Evolutionary conservation across 53 echinoderm and acorn worm genomes (phyloP).

Genomic region (Henricia sp.): DNA sequence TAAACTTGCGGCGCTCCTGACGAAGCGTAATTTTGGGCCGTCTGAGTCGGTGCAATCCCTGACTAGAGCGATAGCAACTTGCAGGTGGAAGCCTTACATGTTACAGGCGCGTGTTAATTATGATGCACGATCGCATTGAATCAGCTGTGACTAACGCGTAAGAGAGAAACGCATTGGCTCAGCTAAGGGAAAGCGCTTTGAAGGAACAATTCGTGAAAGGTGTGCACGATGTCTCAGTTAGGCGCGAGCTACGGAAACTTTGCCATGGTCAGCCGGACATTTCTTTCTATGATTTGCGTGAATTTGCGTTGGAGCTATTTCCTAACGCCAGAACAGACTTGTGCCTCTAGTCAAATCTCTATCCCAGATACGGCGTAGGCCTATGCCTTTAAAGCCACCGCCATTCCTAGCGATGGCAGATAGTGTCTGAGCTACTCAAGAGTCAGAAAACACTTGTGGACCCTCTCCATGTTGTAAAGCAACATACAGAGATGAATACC

Average conservation of each 20-base stretch:
- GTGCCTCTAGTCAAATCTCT: neutral
- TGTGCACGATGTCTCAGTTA: slow-evolving; percentile 44
- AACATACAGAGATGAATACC: neutral
- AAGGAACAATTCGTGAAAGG: slow-evolving; percentile 50
- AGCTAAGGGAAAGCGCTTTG: neutral
- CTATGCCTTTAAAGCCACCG: neutral
- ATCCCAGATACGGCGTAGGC: neutral
- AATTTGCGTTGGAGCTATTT: neutral
- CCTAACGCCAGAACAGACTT: neutral
- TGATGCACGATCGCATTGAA: neutral
- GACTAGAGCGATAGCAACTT: neutral
- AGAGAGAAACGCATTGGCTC: slow-evolving; percentile 4
- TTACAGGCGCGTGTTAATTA: neutral
- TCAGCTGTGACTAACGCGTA: neutral
- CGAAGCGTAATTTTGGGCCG: neutral
- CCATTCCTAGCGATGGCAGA: neutral
- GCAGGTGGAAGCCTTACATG: neutral
- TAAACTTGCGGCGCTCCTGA: neutral
- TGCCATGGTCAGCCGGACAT: neutral
- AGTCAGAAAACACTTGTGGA: neutral
- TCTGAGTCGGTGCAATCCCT: neutral
- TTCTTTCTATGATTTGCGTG: neutral
- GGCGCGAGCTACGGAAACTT: slow-evolving; percentile 39
- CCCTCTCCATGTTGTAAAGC: neutral
- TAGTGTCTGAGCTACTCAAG: neutral